A percentile compares a stretch with the other conserved stretches of the same genome.
phyloP scores from a whole-genome alignment of 1,140 invertebrate species.

The Stegodyphus mimosarum region DNA sequence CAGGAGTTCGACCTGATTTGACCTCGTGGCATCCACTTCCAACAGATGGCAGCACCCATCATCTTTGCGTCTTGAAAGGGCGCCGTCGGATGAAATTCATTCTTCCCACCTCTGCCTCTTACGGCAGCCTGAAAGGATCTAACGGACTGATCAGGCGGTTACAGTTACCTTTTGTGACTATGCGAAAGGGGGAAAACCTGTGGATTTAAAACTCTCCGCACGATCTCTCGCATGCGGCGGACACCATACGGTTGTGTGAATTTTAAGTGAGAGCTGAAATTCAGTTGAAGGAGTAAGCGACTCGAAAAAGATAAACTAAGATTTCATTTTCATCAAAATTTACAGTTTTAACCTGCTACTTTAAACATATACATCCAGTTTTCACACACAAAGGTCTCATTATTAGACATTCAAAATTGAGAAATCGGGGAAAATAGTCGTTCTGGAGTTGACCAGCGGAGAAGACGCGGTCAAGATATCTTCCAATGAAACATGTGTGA shows the following conservation, averaged over 20 bases:
- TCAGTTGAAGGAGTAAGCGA: not conserved
- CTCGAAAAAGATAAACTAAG: not conserved
- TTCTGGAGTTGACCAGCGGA: constrained; percentile 52
- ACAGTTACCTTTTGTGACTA: constrained; percentile 17
- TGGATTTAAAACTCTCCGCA: constrained; percentile 48
- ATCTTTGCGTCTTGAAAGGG: not conserved
- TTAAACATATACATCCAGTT: not conserved
- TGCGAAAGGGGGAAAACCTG: constrained; percentile 20
- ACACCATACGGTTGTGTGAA: constrained; percentile 33
- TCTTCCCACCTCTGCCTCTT: not conserved
- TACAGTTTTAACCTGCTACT: not conserved
- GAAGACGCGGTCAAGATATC: constrained; percentile 52
- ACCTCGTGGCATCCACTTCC: not conserved
- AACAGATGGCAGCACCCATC: constrained; percentile 52
- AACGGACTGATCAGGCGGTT: constrained; percentile 39
- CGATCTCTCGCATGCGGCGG: not conserved
- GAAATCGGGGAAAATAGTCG: constrained; percentile 56
- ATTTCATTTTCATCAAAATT: not conserved
- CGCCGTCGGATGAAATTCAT: constrained; percentile 38
- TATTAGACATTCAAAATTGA: constrained; percentile 45
- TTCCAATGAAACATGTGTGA: constrained; percentile 45
- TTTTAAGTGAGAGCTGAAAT: not conserved
- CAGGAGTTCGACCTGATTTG: no score
- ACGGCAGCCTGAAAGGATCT: constrained; percentile 47
- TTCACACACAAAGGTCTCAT: not conserved